A percentile compares a stretch with the other conserved stretches of the same genome.
phyloP scores from a whole-genome alignment of 1,140 invertebrate genomes.

The Aethina tumida region DNA sequence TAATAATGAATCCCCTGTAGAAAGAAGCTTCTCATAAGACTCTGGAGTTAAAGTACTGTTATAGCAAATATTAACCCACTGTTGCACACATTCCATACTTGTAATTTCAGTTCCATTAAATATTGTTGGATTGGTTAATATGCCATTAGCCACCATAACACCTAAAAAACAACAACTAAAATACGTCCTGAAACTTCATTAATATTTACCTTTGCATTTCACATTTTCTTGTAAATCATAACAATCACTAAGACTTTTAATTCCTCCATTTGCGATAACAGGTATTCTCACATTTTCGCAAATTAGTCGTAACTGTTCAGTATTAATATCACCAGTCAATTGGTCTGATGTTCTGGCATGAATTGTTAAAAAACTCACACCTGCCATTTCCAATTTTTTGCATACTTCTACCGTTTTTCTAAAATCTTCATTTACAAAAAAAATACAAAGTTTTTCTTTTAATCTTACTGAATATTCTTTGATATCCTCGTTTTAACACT shows the following conservation, averaged over 20 bases:
- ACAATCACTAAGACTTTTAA: conserved; percentile 64
- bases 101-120: conserved; percentile 63
- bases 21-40: conserved; percentile 6
- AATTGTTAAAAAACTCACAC: conserved; percentile 78
- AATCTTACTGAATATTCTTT: conserved; percentile 40
- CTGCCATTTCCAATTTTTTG: conserved; percentile 69
- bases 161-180: conserved; percentile 37
- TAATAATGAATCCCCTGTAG: conserved; percentile 19
- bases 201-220: conserved; percentile 59
- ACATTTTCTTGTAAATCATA: conserved; percentile 52
- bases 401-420: conserved; percentile 62
- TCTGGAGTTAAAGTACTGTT: conserved; percentile 24
- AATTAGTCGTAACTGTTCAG: conserved; percentile 62
- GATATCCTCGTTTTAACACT: conserved; percentile 87
- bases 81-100: conserved; percentile 65
- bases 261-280: conserved; percentile 85
- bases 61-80: conserved; percentile 73
- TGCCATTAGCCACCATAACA: conserved; percentile 80
- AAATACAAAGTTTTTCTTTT: conserved; percentile 8
- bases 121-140: conserved; percentile 84
- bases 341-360: conserved; percentile 83
- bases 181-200: no score
- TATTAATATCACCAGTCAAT: conserved; percentile 65
- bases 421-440: conserved; percentile 23
- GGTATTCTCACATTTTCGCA: conserved; percentile 64